Evolutionary conservation across 2,113 vertebrate species (phyloP).

Genomic region (Talpa occidentalis): DNA sequence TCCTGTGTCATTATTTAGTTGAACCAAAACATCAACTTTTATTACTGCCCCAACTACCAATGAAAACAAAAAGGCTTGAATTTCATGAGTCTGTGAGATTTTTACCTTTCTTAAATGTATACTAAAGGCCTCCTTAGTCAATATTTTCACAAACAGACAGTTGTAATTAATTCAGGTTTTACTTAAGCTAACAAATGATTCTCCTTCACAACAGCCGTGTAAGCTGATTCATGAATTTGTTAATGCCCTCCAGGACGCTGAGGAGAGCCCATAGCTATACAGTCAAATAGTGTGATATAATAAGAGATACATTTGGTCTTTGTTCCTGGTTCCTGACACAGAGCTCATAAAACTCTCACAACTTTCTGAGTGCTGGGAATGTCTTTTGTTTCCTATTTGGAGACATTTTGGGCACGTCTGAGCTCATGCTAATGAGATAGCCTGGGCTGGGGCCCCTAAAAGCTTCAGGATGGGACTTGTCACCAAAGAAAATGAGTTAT

Average conservation of each 20-base stretch:
- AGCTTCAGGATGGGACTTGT: neutral
- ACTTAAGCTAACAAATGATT: slow-evolving; percentile 32
- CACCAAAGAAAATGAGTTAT: neutral
- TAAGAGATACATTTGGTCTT: neutral
- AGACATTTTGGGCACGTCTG: neutral
- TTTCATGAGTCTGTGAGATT: slow-evolving; percentile 38
- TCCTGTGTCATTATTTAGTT: neutral
- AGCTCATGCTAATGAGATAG: neutral
- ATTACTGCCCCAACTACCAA: neutral
- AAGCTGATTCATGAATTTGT: neutral
- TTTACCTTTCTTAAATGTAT: slow-evolving; percentile 42
- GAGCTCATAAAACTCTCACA: neutral
- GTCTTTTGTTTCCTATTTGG: neutral
- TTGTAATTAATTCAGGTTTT: slow-evolving; percentile 60
- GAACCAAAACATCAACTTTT: neutral
- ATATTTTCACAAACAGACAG: slow-evolving; percentile 58
- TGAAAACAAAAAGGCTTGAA: neutral
- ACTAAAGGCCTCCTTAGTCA: slow-evolving; percentile 35
- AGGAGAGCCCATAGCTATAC: neutral
- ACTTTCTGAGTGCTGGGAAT: neutral
- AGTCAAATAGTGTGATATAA: neutral
- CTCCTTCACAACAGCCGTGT: neutral
- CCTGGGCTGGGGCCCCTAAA: neutral
- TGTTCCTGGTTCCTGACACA: neutral
- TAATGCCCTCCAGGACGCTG: slow-evolving; percentile 11